A percentile compares a stretch with the other conserved stretches of the same genome.
Evolutionary conservation across 1,140 invertebrate genomes (phyloP).

Genomic region (Agrilus planipennis): DNA sequence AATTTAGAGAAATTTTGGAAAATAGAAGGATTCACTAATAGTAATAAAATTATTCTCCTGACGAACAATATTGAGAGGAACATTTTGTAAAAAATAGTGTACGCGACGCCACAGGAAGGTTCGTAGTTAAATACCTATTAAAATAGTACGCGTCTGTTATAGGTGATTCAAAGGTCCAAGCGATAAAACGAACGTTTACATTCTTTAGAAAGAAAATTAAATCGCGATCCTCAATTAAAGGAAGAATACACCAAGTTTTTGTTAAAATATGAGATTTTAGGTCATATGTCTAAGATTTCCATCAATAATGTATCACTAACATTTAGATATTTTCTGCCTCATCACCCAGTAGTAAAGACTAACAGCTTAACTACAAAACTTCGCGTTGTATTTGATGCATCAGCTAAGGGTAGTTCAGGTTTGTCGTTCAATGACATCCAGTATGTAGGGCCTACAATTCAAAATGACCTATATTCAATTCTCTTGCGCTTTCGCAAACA

Average conservation of each 20-base stretch:
- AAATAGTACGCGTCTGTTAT: not conserved
- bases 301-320: not conserved
- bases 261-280: too few species aligned
- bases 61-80: too few species aligned
- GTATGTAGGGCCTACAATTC: constrained; percentile 31
- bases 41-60: not conserved
- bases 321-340: not conserved
- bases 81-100: not conserved
- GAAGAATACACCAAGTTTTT: too few species aligned
- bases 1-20: too few species aligned
- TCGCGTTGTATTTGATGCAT: too few species aligned
- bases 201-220: not conserved
- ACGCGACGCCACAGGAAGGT: too few species aligned
- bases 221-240: too few species aligned
- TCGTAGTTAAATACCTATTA: not conserved
- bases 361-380: too few species aligned
- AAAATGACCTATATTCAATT: constrained; percentile 26
- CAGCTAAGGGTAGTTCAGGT: too few species aligned
- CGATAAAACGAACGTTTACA: not conserved
- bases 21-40: not conserved
- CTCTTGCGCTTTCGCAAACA: constrained; percentile 32
- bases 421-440: too few species aligned
- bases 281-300: constrained; percentile 3
- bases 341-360: constrained; percentile 2
- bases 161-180: not conserved